Percentiles rank a stretch among this genome's conserved stretches.
Conservation (phyloP, 2,888 invertebrate genomes). For the Diadegma fenestrale region DNA sequence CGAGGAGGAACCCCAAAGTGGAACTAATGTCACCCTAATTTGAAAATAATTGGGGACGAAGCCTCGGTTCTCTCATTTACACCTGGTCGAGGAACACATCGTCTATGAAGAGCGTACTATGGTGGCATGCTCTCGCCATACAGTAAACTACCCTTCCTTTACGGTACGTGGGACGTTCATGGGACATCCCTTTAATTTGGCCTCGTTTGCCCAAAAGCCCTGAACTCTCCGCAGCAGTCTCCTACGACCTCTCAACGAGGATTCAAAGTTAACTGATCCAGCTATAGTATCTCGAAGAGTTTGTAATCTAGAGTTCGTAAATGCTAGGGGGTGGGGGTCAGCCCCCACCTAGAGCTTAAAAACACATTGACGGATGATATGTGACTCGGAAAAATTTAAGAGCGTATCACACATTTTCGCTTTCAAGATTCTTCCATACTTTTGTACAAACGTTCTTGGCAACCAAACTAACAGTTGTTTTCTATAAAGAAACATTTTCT, state of each 20-base stretch:
- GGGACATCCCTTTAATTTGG: constrained; percentile 64
- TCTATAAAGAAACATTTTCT: no score
- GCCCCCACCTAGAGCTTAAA: not conserved
- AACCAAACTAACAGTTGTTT: no score
- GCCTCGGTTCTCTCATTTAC: constrained; percentile 42
- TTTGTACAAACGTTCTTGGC: no score
- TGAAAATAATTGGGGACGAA: constrained; percentile 62
- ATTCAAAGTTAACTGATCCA: constrained; percentile 56
- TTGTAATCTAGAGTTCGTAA: not conserved
- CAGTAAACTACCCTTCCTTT: not conserved
- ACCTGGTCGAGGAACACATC: constrained; percentile 53
- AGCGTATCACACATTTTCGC: not conserved
- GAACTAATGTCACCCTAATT: constrained; percentile 59
- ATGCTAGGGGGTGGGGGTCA: not conserved
- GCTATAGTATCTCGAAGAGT: constrained; percentile 31
- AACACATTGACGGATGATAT: not conserved
- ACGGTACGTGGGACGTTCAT: constrained; percentile 29
- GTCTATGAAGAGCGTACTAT: constrained; percentile 26
- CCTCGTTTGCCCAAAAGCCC: constrained; percentile 56
- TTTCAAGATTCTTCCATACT: no score
- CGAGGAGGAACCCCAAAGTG: constrained; percentile 44
- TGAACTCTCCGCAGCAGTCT: constrained; percentile 26
- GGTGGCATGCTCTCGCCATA: constrained; percentile 10
- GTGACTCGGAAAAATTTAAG: not conserved
- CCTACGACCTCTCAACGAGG: constrained; percentile 36